Evolutionary conservation across 37 sponge, comb jelly and placozoan species (phyloP), one percentile per base, ranked within the genome.

Genomic region (Axinella damicornis): DNA sequence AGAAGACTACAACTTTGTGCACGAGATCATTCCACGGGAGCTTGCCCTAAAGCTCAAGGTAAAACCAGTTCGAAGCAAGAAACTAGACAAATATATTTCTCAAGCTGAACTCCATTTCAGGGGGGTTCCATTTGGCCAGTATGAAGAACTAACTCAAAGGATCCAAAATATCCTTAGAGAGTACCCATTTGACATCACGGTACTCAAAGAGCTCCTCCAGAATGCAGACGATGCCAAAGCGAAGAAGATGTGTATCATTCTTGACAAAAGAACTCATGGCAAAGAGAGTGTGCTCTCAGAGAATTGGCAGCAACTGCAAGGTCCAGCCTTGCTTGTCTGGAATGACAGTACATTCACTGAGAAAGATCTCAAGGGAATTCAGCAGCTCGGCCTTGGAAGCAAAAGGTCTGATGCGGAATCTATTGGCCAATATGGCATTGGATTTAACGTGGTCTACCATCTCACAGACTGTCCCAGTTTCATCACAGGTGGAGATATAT

Each of bases 221-320:
- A 92, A 92, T 75, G 92, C 92, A 28, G 92, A 92, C 66, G 92
- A 92, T 82, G 88, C 92, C 0, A 61, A 83, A 54, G 93, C 93
- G 38, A 88, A 80, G 30, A 72, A 77, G 57, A 79, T 92, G 69
- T 74, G 38, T 37, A 37, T 92, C 46, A 73, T 92, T 40, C 59
- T 88, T 24, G 93, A 92, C 63, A 69, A 83, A 36, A 33, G 83
- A 18, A 38, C 38, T 22, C 83, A 83, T 35, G 35, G 74, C 6
- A 2, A 74, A 2, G 63, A 62, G 56, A 86, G 70, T 18, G 35
- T 83, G 14, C 33, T 72, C 17, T 83, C 83, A n/a, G 74, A 79
- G 39, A 57, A 88, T 5, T 91, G 92, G 92, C 59, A 39, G n/a
- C 55, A 67, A 59, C 66, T 91, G 20, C 92, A 91, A 38, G 81